Evolutionary conservation across 2,797 vertebrate genomes (phyloP).

Genomic region (Pteronotus mesoamericanus): DNA sequence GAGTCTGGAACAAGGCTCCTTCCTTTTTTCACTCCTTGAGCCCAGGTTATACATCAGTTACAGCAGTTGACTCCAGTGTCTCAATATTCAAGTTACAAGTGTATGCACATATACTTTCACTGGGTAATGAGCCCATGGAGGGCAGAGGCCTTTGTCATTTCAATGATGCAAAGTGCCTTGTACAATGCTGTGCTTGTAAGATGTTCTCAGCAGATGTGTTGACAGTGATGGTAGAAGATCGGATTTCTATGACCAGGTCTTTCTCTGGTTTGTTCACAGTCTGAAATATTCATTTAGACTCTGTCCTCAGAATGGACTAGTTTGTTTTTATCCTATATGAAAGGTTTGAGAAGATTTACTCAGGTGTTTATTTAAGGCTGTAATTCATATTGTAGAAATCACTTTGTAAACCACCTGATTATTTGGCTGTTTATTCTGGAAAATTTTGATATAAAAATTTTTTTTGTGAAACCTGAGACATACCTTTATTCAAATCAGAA

Average conservation of each 20-base stretch:
- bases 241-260: not conserved
- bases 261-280: not conserved
- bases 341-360: not conserved
- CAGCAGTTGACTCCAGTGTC: accelerated
- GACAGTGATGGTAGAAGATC: not conserved
- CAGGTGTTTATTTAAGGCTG: not conserved
- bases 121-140: no score
- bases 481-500: not conserved
- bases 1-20: not conserved
- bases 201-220: not conserved
- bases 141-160: accelerated
- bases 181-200: no score
- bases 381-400: not conserved
- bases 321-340: not conserved
- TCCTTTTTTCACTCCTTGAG: not conserved
- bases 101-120: no score
- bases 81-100: not conserved
- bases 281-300: not conserved
- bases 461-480: not conserved
- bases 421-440: not conserved
- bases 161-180: not conserved
- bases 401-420: not conserved
- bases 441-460: not conserved
- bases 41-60: accelerated
- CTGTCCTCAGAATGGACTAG: not conserved